Evolutionary conservation across 2,888 invertebrate genomes (phyloP).

Genomic region (Stenodema calcarata): DNA sequence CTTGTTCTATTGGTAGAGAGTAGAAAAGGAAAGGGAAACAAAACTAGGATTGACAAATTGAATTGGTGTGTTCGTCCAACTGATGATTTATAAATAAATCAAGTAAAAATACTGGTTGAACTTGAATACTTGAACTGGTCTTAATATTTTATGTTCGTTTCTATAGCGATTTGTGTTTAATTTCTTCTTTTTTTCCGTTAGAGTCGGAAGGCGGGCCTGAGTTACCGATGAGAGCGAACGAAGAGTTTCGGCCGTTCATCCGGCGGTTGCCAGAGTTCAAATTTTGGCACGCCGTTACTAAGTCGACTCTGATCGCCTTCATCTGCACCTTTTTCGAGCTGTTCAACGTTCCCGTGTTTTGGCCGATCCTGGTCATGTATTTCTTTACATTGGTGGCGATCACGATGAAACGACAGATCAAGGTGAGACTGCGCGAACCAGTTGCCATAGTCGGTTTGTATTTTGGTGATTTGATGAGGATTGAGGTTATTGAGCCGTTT

Average conservation of each 20-base stretch:
- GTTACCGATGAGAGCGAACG: conserved; percentile 91
- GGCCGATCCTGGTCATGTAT: conserved; percentile 99
- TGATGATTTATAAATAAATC: too few relatives aligned
- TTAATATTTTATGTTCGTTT: too few relatives aligned
- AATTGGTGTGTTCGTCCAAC: too few relatives aligned
- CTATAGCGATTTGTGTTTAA: too few relatives aligned
- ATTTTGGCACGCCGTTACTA: conserved; percentile 97
- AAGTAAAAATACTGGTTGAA: too few relatives aligned
- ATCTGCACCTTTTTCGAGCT: conserved; percentile 95
- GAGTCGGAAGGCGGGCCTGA: conserved; percentile 74
- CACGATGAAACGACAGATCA: conserved; percentile 99
- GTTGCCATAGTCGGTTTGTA: conserved; percentile 59
- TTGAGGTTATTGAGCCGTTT: too few relatives aligned
- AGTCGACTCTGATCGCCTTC: conserved; percentile 88
- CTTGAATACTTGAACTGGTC: too few relatives aligned
- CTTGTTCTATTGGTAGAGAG: too few relatives aligned
- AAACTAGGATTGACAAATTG: too few relatives aligned
- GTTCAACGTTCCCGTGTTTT: conserved; percentile 99
- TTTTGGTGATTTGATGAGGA: not conserved
- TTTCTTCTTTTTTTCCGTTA: too few relatives aligned
- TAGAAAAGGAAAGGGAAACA: too few relatives aligned
- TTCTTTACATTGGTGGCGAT: conserved; percentile 98
- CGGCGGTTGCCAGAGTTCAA: conserved; percentile 97
- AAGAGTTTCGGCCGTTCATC: conserved; percentile 92
- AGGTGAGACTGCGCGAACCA: conserved; percentile 71